Percentiles rank a stretch among this genome's conserved stretches.
Conservation (phyloP, 2,113 vertebrate genomes). For the Prunella fulvescens region DNA sequence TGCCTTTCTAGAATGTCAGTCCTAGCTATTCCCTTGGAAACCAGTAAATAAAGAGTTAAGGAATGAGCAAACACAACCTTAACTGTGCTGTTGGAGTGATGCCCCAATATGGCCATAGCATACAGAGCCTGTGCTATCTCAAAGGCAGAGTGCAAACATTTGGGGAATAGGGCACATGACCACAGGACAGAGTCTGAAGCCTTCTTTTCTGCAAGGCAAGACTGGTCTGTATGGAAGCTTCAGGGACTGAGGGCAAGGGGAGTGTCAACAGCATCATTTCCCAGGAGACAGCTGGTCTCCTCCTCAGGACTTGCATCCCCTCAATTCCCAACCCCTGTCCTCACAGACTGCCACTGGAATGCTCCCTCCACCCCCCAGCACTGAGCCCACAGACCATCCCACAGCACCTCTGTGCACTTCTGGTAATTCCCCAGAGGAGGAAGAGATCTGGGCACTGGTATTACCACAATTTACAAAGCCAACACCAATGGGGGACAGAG, state of each 20-base stretch:
- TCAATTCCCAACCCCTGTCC: background rate
- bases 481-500: background rate
- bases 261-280: background rate
- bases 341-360: rapidly evolving
- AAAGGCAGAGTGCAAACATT: conserved; percentile 49
- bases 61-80: conserved; percentile 29
- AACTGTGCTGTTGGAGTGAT: conserved; percentile 39
- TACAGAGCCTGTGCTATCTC: conserved; percentile 46
- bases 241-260: background rate
- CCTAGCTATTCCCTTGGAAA: background rate
- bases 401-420: background rate
- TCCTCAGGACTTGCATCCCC: background rate
- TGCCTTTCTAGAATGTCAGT: background rate
- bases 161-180: background rate
- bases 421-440: background rate
- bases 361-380: background rate
- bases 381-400: background rate
- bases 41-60: conserved; percentile 54
- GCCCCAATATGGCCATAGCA: conserved; percentile 59
- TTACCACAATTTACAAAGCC: background rate
- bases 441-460: background rate
- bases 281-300: background rate
- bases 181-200: background rate
- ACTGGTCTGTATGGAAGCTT: rapidly evolving
- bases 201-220: background rate